phyloP scores from a whole-genome alignment of 2,797 vertebrate genomes.

The Steatocranus sp. region DNA sequence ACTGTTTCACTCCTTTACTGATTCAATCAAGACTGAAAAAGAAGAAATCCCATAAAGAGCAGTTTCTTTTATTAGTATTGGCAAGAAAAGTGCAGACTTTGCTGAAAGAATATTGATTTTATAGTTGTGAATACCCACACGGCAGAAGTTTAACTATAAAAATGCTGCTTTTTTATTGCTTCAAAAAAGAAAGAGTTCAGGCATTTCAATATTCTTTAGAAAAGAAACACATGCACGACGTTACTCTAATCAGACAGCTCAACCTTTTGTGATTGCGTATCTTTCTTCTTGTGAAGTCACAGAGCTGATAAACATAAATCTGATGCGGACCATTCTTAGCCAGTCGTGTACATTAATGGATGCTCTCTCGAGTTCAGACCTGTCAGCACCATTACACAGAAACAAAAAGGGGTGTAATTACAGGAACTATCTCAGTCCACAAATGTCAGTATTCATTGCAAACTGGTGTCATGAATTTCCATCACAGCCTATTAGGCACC shows the following conservation, averaged over 20 bases:
- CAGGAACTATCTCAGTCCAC: not conserved
- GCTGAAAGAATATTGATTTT: constrained; percentile 52
- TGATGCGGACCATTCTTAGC: not conserved
- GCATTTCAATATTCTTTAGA: not conserved
- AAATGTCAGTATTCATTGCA: constrained; percentile 23
- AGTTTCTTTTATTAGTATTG: constrained; percentile 28
- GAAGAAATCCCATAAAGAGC: constrained; percentile 3
- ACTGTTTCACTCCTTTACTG: not conserved
- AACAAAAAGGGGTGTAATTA: constrained; percentile 33
- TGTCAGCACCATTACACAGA: constrained; percentile 4
- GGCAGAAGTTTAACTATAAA: constrained; percentile 8
- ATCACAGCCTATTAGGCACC: constrained; percentile 25
- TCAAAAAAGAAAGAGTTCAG: not conserved
- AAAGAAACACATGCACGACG: not conserved
- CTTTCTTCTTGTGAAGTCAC: not conserved
- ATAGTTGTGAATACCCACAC: not conserved
- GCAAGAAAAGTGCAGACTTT: constrained; percentile 18
- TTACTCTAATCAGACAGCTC: not conserved
- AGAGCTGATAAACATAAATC: not conserved
- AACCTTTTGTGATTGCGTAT: not conserved
- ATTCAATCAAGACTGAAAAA: constrained; percentile 19
- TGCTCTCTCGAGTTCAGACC: not conserved
- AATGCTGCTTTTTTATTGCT: not conserved
- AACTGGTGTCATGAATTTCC: constrained; percentile 11
- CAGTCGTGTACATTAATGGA: not conserved